Evolutionary conservation across 2,888 invertebrate species (phyloP), one percentile per base, ranked within the genome.

Genomic region (Dinocampus coccinellae): DNA sequence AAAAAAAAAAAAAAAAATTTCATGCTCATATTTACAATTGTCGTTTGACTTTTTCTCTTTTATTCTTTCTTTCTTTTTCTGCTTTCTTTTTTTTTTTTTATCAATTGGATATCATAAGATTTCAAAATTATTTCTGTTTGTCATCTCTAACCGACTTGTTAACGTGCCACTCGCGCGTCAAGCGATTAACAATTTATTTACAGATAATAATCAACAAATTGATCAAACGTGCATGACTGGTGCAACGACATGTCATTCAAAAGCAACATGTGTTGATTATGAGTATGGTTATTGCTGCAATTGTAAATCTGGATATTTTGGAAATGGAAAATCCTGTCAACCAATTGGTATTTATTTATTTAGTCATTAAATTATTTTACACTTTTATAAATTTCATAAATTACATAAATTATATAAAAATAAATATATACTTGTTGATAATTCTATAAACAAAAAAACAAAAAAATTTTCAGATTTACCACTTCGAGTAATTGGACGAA

Each of bases 301-400:
- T 75, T 99, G 99, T 85, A 90, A 91, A 42, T 88, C 90, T n/a
- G 94, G 94, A 6, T 96, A 89, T 88, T 97, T 95, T 84, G 99
- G 99, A 74, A 99, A 99, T 85, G 99, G 99, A 67, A 92, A 92
- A 84, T 93, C 93, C 65, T 99, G 99, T 84, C 91, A 98, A 72
- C 93, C 93, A 86, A 91, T 93, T 84, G 92, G 93, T 90, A 83
- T n/a, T n/a, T n/a, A n/a, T n/a, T n/a, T n/a, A n/a, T n/a, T n/a
- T n/a, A n/a, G n/a, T n/a, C n/a, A n/a, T n/a, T 16, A 53, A 58
- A 82, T 77, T 11, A n/a, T 53, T 22, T 22, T 20, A 6, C 26
- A 42, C 7, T 53, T n/a, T n/a, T n/a, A n/a, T n/a, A n/a, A n/a
- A n/a, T n/a, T n/a, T n/a, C n/a, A n/a, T n/a, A n/a, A n/a, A n/a